A percentile compares a stretch with the other conserved stretches of the same genome.
Conservation (phyloP, 1,140 invertebrate species). For the Bombus picipes region DNA sequence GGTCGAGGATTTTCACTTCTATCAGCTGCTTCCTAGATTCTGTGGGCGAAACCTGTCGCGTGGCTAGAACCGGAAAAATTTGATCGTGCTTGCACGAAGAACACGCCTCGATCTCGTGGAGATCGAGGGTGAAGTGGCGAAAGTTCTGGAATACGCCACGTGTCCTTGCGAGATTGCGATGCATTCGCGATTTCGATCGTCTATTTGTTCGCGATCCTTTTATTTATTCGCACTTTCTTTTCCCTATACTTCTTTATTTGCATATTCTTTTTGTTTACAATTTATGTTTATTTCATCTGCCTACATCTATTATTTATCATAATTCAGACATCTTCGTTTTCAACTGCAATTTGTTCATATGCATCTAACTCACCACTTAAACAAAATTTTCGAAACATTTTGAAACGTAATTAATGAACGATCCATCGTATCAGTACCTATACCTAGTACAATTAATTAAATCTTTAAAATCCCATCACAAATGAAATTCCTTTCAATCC, state of each 20-base stretch:
- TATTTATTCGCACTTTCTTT: no score
- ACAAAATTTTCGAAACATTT: no score
- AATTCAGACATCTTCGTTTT: no score
- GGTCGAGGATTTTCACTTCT: conserved; percentile 37
- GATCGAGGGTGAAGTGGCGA: conserved; percentile 59
- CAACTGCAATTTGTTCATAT: no score
- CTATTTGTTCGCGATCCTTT: neutral
- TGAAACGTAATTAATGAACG: no score
- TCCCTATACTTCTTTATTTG: no score
- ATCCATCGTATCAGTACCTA: neutral
- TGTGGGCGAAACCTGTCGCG: conserved; percentile 29
- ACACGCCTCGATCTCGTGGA: conserved; percentile 43
- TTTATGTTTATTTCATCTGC: no score
- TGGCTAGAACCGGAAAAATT: conserved; percentile 4
- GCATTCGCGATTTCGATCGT: neutral
- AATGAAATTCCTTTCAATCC: neutral
- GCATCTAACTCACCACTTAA: no score
- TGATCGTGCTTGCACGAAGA: neutral
- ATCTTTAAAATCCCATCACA: neutral
- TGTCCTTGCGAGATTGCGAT: neutral
- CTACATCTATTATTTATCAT: no score
- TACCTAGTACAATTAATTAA: neutral
- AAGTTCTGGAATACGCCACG: conserved; percentile 19
- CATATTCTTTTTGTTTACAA: no score
- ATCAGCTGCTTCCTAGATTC: conserved; percentile 26